Evolutionary conservation across 1,140 invertebrate species (phyloP).

Genomic region (Aporrectodea caliginosa): DNA sequence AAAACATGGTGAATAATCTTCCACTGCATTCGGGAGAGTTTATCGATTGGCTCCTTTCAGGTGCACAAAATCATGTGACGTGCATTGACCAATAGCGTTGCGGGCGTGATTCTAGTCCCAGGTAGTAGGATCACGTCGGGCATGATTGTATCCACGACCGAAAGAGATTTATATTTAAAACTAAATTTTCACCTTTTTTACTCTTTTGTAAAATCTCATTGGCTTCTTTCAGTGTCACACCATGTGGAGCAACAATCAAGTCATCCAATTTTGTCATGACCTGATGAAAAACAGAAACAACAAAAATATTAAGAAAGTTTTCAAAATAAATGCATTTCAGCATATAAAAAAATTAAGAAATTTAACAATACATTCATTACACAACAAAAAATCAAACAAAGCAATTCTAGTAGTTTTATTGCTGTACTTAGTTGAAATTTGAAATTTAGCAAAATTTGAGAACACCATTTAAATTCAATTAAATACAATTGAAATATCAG

Average conservation of each 20-base stretch:
- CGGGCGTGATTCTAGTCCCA: too few species aligned
- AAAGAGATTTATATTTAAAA: not conserved
- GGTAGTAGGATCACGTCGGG: too few species aligned
- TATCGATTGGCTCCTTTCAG: too few species aligned
- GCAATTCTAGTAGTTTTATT: not conserved
- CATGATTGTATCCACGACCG: not conserved
- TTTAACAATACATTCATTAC: not conserved
- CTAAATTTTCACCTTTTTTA: slow-evolving; percentile 46
- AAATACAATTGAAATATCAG: too few species aligned
- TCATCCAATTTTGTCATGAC: slow-evolving; percentile 87
- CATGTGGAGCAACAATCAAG: slow-evolving; percentile 80
- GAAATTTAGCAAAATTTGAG: not conserved
- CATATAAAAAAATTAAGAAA: not conserved
- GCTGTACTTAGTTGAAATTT: not conserved
- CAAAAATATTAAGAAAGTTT: not conserved
- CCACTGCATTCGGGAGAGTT: too few species aligned
- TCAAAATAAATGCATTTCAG: not conserved
- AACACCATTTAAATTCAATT: too few species aligned
- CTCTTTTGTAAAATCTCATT: slow-evolving; percentile 92
- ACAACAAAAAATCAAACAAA: not conserved
- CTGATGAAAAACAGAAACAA: not conserved
- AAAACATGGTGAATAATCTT: too few species aligned
- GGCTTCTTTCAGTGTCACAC: slow-evolving; percentile 85
- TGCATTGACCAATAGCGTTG: too few species aligned
- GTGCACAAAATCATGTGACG: too few species aligned